A percentile compares a stretch with the other conserved stretches of the same genome.
These are phyloP conservation scores for Proteles cristata DNA, from an alignment of 2,113 vertebrate genomes.

Conservation along the genomic window DNA sequence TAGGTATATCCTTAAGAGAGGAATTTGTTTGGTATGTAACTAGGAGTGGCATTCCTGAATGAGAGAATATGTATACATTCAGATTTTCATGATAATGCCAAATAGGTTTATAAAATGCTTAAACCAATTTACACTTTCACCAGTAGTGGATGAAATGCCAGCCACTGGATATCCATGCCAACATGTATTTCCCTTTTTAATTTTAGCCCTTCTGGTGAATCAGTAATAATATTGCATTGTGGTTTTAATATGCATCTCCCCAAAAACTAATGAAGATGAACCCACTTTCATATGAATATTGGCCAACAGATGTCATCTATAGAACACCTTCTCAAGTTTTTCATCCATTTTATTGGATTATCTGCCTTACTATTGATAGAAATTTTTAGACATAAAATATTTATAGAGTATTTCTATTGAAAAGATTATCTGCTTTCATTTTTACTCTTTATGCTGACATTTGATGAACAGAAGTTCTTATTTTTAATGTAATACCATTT, in stretches of 20 bases:
- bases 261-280: background rate
- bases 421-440: background rate
- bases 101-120: background rate
- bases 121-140: background rate
- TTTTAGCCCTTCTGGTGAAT: background rate
- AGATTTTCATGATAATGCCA: background rate
- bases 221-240: background rate
- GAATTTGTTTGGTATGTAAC: background rate
- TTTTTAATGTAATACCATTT: background rate
- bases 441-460: background rate
- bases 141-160: background rate
- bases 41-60: background rate
- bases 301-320: background rate
- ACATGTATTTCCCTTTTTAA: background rate
- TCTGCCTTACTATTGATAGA: background rate
- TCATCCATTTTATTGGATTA: background rate
- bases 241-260: background rate
- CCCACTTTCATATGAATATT: background rate
- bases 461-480: background rate
- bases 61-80: background rate
- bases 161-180: background rate
- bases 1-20: background rate
- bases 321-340: background rate
- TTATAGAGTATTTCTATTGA: background rate
- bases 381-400: background rate